phyloP scores from a whole-genome alignment of 2,113 vertebrate species.

The Pogonocichla stellata region DNA sequence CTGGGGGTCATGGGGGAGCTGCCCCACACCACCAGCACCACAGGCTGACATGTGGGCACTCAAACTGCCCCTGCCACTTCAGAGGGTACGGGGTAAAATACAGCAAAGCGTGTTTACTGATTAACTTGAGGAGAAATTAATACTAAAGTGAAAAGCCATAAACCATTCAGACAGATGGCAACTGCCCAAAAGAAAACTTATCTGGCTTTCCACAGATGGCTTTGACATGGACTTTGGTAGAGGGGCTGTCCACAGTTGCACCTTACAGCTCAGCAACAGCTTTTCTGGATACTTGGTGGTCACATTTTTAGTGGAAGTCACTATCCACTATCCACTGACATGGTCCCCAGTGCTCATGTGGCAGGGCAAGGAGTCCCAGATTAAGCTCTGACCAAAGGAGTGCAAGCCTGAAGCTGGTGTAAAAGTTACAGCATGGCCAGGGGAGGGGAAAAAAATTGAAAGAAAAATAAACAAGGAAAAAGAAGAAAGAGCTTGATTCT shows the following conservation, averaged over 20 bases:
- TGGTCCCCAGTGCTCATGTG: fast-evolving
- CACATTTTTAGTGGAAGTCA: not conserved
- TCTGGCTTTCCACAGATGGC: not conserved
- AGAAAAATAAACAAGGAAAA: not conserved
- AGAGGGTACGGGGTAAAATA: not conserved
- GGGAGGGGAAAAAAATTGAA: not conserved
- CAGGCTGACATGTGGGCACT: fast-evolving
- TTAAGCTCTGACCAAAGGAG: not conserved
- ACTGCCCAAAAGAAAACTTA: not conserved
- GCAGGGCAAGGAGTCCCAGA: not conserved
- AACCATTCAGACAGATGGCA: not conserved
- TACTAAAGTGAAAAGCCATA: not conserved
- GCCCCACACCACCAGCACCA: not conserved
- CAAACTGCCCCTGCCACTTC: fast-evolving
- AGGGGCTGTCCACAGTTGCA: not conserved
- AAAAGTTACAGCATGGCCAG: not conserved
- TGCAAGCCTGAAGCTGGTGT: not conserved
- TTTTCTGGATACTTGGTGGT: fast-evolving
- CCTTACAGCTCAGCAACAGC: not conserved
- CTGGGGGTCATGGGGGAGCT: fast-evolving
- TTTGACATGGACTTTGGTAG: not conserved
- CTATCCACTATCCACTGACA: not conserved
- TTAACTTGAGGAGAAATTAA: constrained; percentile 16
- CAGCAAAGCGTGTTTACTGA: not conserved
- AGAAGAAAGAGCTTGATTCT: not conserved